phyloP scores from a whole-genome alignment of 2,888 invertebrate species.

The Drosophila buzzatii region DNA sequence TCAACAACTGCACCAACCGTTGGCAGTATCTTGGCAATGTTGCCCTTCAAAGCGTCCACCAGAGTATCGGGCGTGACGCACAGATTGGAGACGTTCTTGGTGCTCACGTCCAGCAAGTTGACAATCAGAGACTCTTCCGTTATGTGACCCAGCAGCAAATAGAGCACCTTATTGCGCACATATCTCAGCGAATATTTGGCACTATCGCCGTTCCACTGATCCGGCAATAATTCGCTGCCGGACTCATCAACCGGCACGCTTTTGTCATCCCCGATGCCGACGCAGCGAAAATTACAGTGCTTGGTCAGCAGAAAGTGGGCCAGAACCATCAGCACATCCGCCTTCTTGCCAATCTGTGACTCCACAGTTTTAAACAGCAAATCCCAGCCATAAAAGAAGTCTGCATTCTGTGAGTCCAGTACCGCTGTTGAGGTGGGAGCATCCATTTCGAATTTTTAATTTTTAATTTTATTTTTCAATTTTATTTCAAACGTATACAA shows the following conservation, averaged over 20 bases:
- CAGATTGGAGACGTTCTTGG: slow-evolving; percentile 87
- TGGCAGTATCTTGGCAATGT: slow-evolving; percentile 88
- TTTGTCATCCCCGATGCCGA: slow-evolving; percentile 87
- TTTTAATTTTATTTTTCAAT: too few relatives aligned
- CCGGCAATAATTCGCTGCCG: slow-evolving; percentile 90
- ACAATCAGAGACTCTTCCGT: slow-evolving; percentile 88
- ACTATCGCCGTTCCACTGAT: slow-evolving; percentile 90
- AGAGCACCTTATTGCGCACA: slow-evolving; percentile 88
- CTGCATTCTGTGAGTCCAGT: slow-evolving; percentile 8
- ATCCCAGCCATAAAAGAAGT: slow-evolving; percentile 84
- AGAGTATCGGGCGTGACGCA: slow-evolving; percentile 87
- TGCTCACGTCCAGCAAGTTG: slow-evolving; percentile 87
- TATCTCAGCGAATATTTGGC: slow-evolving; percentile 90
- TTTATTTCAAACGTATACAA: too few relatives aligned
- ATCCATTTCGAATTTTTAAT: slow-evolving; percentile 27
- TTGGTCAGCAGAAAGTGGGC: slow-evolving; percentile 87
- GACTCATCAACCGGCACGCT: slow-evolving; percentile 87
- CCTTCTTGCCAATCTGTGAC: slow-evolving; percentile 86
- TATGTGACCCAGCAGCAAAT: slow-evolving; percentile 88
- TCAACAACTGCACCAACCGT: slow-evolving; percentile 88
- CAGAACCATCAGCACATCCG: slow-evolving; percentile 87
- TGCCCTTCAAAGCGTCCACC: slow-evolving; percentile 87
- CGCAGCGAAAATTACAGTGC: slow-evolving; percentile 86
- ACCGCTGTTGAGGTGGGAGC: not conserved
- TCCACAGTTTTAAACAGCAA: slow-evolving; percentile 76